These are phyloP conservation scores for Neosilurus hyrtlii DNA, from an alignment of 2,797 vertebrate species.

Conservation along the genomic window DNA sequence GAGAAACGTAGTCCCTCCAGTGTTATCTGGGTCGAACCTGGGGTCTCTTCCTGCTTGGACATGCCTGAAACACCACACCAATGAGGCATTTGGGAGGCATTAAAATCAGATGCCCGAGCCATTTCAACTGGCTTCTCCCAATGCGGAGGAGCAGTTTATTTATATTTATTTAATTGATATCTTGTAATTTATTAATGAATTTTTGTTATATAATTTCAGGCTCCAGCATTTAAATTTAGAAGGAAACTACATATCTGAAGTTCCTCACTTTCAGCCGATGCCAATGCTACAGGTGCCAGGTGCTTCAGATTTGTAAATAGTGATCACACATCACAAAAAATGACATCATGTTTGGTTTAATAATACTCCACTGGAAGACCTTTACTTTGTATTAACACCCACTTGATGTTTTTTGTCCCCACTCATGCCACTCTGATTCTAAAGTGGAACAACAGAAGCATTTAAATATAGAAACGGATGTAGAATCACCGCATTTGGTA, in stretches of 20 bases:
- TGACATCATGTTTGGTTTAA: conserved; percentile 11
- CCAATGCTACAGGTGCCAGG: conserved; percentile 16
- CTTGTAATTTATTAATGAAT: neutral
- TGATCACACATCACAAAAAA: neutral
- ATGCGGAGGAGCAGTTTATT: too few relatives aligned
- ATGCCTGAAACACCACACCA: too few relatives aligned
- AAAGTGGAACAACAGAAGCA: neutral
- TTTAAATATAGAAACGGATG: neutral
- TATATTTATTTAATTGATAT: too few relatives aligned
- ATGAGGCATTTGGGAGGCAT: too few relatives aligned
- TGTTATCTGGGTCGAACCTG: too few relatives aligned
- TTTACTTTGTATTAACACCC: neutral
- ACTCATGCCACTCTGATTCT: conserved; percentile 24
- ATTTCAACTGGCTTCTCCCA: too few relatives aligned
- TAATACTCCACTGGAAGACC: neutral
- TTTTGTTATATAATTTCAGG: conserved; percentile 62
- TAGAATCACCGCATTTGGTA: conserved; percentile 19
- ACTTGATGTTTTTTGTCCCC: conserved; percentile 9
- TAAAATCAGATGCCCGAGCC: too few relatives aligned
- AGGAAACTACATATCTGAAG: conserved; percentile 75
- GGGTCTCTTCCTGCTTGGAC: too few relatives aligned
- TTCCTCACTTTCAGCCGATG: conserved; percentile 73
- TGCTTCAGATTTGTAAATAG: neutral
- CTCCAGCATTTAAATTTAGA: conserved; percentile 81
- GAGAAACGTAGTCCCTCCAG: too few relatives aligned